Base-by-base conservation (phyloP, 2,797 vertebrate genomes). In the Sciurus carolinensis region DNA sequence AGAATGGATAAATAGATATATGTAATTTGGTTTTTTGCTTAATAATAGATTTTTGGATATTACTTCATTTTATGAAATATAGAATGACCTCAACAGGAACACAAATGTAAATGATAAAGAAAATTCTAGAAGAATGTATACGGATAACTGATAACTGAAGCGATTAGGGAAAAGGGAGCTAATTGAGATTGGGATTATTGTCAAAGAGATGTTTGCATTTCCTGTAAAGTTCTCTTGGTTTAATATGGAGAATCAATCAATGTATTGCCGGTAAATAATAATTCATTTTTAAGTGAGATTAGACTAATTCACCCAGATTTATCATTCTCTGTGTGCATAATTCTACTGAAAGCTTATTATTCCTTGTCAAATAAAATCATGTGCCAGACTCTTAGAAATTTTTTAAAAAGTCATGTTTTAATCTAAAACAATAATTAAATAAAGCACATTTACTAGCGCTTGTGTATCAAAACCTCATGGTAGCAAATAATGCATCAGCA, bases 331-430 rank as follows among this genome's bases (percentile, higher is more conserved):
- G 50, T 1, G 80, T 88, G 8, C 13, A 44, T 62, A 64, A 90
- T 57, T 90, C 36, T 64, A 36, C 44, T 20, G 33, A 85, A 95
- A 62, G 33, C 1, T 82, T 67, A 64, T 36, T 54, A 72, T 59
- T 28, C 42, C 28, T 90, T 73, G 1, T 18, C 72, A 86, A 85
- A 91, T 84, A 73, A 91, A 81, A 77, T 77, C 52, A 92, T 72
- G 28, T 17, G 2, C 75, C 8, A 10, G 26, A 59, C 1, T 69
- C 9, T 33, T 86, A 59, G 10, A 90, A 87, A 72, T 59, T 39
- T 39, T 39, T 39, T 36, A 86, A 86, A 91, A 85, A 64, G 67
- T 1, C 77, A 9, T 86, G 14, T 59, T 85, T 90, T 69, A 1
- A 79, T 47, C 50, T 42, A 87, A 82, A 95, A 86, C 4, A 22